Percentiles rank a stretch among this genome's conserved stretches.
These are phyloP conservation scores for Chloropsis cyanopogon DNA, from an alignment of 2,113 vertebrate species.

Conservation along the genomic window DNA sequence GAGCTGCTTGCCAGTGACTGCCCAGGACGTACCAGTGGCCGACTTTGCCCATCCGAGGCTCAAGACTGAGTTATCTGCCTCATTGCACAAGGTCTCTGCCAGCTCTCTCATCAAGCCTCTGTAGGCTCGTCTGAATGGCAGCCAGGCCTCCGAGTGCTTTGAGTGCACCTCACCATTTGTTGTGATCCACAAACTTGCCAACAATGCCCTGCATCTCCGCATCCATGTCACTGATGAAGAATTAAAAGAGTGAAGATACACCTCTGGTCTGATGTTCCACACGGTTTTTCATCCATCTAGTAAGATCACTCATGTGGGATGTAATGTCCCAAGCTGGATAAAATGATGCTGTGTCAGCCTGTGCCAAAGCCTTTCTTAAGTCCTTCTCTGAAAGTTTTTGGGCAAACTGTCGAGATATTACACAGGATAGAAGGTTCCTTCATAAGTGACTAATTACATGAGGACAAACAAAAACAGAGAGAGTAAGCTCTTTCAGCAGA, in stretches of 20 bases:
- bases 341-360: not conserved
- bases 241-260: not conserved
- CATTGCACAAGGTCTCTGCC: not conserved
- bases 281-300: not conserved
- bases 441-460: not conserved
- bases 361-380: not conserved
- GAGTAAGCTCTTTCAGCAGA: not conserved
- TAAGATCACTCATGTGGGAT: not conserved
- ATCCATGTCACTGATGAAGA: not conserved
- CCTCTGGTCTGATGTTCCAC: not conserved
- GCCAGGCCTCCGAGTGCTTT: not conserved
- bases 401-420: not conserved
- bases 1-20: not conserved
- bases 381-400: not conserved
- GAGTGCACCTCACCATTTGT: not conserved
- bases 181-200: not conserved
- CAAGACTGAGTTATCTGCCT: not conserved
- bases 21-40: not conserved
- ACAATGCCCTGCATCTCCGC: not conserved
- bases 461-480: not conserved
- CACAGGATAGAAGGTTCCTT: not conserved
- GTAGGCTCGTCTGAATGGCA: not conserved
- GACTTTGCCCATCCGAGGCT: not conserved
- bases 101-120: not conserved
- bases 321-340: not conserved